Evolutionary conservation across 2,797 vertebrate species (phyloP), one percentile per base, ranked within the genome.

Genomic region (Paguma larvata): DNA sequence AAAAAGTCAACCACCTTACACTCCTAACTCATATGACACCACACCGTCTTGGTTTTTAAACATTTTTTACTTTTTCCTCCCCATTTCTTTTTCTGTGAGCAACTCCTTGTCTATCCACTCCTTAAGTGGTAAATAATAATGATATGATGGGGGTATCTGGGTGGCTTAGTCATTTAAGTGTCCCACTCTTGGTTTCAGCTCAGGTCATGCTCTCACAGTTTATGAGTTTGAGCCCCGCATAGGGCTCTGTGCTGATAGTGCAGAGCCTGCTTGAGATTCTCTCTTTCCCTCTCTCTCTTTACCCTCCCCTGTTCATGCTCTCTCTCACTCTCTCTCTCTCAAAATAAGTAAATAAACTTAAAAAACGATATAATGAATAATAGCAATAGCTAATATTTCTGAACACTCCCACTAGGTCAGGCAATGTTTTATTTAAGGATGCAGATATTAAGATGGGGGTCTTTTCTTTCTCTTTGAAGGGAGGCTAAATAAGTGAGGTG

Each of bases 101-200:
- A 89, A 30, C 5, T 91, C 6, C 56, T 95, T 46, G 78, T 59
- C 15, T 51, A 85, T 27, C 16, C 46, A 72, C 18, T 85, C 46
- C 38, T 86, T 94, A 86, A 86, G 41, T 83, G 21, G 86, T 93
- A 84, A 79, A 73, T 67, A 92, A 68, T 73, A 89, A 78, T 83
- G 21, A 68, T 51, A 59, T 88, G 38, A 94, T 68, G 56, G 21
- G 56, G 51, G 56, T 1, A 19, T 21, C 19, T 10, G 21, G 3
- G 56, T 59, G 56, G 56, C 56, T 59, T 23, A 23, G 56, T 56
- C 56, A 56, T 1, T 59, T 59, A 59, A 59, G 56, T 59, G 56
- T 59, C 56, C 56, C 23, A 59, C 21, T 59, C 56, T 23, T 59
- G 56, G 21, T 59, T 59, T 59, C 21, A 3, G 56, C 21, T 59